A percentile compares a stretch with the other conserved stretches of the same genome.
Evolutionary conservation across 2,888 invertebrate genomes (phyloP).

Genomic region (Platypus cylindrus): DNA sequence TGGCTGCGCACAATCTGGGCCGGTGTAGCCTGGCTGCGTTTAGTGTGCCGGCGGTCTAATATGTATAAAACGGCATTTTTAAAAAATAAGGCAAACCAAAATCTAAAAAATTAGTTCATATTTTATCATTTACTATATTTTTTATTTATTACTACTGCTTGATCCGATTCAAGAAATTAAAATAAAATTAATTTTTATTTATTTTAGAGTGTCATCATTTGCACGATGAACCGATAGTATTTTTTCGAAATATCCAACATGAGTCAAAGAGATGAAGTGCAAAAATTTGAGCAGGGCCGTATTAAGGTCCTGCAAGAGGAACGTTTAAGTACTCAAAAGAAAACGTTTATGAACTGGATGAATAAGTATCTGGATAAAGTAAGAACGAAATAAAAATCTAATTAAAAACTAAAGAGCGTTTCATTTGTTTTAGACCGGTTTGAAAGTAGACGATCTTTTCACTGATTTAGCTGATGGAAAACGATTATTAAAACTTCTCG

Average conservation of each 20-base stretch:
- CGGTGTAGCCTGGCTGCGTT: no score
- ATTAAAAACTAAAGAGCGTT: neutral
- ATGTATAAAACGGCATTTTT: no score
- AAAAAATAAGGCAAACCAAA: no score
- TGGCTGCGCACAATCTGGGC: no score
- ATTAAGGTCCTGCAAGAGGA: slow-evolving; percentile 96
- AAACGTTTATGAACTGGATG: slow-evolving; percentile 99
- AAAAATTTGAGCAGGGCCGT: slow-evolving; percentile 92
- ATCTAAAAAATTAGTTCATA: no score
- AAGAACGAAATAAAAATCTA: slow-evolving; percentile 1
- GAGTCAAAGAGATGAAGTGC: slow-evolving; percentile 83
- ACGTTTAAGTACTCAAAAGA: slow-evolving; percentile 96
- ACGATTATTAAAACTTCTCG: slow-evolving; percentile 81
- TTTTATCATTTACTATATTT: no score
- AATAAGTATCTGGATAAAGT: slow-evolving; percentile 94
- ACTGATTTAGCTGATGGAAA: slow-evolving; percentile 91
- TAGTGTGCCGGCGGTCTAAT: no score
- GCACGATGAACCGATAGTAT: slow-evolving; percentile 31
- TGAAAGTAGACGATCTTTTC: slow-evolving; percentile 97
- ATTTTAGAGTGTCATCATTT: no score
- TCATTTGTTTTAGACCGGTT: slow-evolving; percentile 60
- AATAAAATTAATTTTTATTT: no score
- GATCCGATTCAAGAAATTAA: no score
- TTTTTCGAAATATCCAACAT: slow-evolving; percentile 64
- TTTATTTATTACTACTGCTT: no score